Evolutionary conservation across 2,797 vertebrate species (phyloP).

Genomic region (Melanotaenia trifasciata): DNA sequence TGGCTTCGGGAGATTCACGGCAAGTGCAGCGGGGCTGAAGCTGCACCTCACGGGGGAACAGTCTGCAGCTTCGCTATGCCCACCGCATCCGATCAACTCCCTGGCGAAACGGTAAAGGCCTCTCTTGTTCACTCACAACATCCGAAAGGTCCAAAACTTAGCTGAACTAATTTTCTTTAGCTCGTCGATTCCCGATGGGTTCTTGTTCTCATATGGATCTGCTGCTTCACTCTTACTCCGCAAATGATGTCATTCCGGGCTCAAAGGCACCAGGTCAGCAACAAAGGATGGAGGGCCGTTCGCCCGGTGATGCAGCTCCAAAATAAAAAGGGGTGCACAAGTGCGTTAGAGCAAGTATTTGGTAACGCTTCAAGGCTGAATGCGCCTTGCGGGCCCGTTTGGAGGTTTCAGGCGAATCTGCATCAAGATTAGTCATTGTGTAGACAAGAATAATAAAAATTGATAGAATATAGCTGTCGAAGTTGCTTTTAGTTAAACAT

Average conservation of each 20-base stretch:
- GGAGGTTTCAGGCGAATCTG: constrained; percentile 22
- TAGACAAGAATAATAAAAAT: background rate
- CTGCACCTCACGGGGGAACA: constrained; percentile 25
- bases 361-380: constrained; percentile 40
- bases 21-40: constrained; percentile 56
- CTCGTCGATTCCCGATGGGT: background rate
- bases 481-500: constrained; percentile 28
- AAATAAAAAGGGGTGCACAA: constrained; percentile 63
- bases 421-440: constrained; percentile 31
- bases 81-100: constrained; percentile 49
- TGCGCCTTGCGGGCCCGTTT: constrained; percentile 32
- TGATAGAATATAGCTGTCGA: background rate
- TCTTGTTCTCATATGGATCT: constrained; percentile 34
- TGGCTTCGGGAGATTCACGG: constrained; percentile 40
- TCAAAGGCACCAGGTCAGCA: constrained; percentile 67
- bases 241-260: constrained; percentile 56
- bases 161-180: constrained; percentile 30
- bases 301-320: constrained; percentile 68
- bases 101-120: constrained; percentile 72
- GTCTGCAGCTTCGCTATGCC: constrained; percentile 50
- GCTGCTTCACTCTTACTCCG: background rate
- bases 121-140: constrained; percentile 10
- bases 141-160: constrained; percentile 54
- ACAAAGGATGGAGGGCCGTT: constrained; percentile 54
- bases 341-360: constrained; percentile 56